Evolutionary conservation across 92 coral and sea anemone genomes (phyloP).

Genomic region (Chrysogorgia sp.): DNA sequence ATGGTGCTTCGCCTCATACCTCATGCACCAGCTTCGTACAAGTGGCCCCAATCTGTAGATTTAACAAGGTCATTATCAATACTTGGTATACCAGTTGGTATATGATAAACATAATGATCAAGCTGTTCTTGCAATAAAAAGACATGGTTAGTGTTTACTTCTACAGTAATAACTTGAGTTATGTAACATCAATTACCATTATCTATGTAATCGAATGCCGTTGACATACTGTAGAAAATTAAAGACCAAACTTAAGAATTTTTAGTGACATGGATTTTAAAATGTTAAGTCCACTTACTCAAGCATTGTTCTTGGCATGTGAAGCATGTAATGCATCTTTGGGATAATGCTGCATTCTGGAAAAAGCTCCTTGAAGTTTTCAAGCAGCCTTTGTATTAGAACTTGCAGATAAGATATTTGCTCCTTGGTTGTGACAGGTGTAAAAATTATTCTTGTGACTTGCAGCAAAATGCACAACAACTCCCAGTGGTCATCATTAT

Average conservation of each 20-base stretch:
- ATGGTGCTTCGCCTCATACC: no score
- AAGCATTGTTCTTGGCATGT: slow-evolving; percentile 64
- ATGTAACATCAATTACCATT: no score
- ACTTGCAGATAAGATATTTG: slow-evolving; percentile 60
- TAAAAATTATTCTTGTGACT: slow-evolving; percentile 48
- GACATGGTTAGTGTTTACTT: no score
- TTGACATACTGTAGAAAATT: no score
- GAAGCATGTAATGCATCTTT: slow-evolving; percentile 72
- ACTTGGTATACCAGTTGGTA: background rate
- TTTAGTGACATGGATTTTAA: no score
- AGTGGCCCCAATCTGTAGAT: slow-evolving; percentile 63
- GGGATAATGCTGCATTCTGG: slow-evolving; percentile 66
- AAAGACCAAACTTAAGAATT: no score
- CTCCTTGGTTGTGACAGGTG: slow-evolving; percentile 45
- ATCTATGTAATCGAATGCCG: no score
- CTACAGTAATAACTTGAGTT: no score
- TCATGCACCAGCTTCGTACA: slow-evolving; percentile 66
- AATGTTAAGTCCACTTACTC: slow-evolving; percentile 36
- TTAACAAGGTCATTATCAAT: background rate
- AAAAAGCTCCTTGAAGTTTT: slow-evolving; percentile 36
- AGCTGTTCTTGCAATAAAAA: no score
- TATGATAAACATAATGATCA: no score
- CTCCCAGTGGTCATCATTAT: slow-evolving; percentile 66
- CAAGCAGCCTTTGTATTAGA: slow-evolving; percentile 54
- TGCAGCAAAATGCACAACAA: slow-evolving; percentile 55